Conservation (phyloP, 2,797 vertebrate genomes). For the Mormyrus hasselquistii region DNA sequence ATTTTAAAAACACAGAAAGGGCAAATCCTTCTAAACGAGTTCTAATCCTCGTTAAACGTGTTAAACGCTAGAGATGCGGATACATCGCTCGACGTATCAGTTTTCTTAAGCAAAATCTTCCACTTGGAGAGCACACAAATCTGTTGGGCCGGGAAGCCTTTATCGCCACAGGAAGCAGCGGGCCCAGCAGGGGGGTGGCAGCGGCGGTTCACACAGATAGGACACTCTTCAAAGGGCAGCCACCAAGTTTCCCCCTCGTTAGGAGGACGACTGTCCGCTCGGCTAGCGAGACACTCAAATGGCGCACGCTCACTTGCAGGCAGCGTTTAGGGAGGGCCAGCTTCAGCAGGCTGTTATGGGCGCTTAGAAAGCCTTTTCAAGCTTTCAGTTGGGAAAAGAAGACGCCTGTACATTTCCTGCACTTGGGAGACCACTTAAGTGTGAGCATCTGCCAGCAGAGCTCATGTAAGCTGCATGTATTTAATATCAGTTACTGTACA, state of each 20-base stretch:
- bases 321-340: neutral
- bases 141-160: slow-evolving; percentile 34
- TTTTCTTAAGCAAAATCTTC: slow-evolving; percentile 44
- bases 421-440: neutral
- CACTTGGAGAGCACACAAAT: slow-evolving; percentile 38
- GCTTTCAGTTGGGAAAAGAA: neutral
- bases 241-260: slow-evolving; percentile 37
- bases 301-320: slow-evolving; percentile 23
- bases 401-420: neutral
- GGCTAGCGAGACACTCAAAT: slow-evolving; percentile 21
- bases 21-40: slow-evolving; percentile 43
- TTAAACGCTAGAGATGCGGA: slow-evolving; percentile 49
- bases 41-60: slow-evolving; percentile 51
- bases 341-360: neutral
- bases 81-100: slow-evolving; percentile 51
- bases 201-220: slow-evolving; percentile 27
- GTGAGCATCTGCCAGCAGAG: neutral
- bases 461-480: neutral
- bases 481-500: neutral
- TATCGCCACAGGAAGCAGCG: slow-evolving; percentile 36
- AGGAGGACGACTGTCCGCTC: slow-evolving; percentile 28
- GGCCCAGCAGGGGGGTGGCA: slow-evolving; percentile 32
- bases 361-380: neutral
- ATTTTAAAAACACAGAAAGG: slow-evolving; percentile 44
- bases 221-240: slow-evolving; percentile 41